These are phyloP conservation scores for Haliclystus octoradiatus DNA, from an alignment of 30 jellyfish, hydroid and myxozoan species.

Conservation along the genomic window DNA sequence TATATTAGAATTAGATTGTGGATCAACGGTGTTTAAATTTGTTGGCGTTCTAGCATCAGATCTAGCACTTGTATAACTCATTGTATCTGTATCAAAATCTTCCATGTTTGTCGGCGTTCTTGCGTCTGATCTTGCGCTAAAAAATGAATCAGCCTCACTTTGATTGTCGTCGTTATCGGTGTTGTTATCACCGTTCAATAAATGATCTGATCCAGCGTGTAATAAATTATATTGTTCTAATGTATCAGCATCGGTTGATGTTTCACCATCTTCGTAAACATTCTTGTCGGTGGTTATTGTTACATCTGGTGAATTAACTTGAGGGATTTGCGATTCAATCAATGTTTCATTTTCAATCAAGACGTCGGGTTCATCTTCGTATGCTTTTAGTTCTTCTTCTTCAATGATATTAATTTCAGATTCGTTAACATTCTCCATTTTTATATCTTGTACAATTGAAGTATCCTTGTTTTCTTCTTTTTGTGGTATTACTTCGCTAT, in stretches of 20 bases:
- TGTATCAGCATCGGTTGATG: neutral
- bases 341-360: no score
- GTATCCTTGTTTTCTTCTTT: no score
- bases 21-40: constrained; percentile 10
- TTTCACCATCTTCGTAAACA: neutral
- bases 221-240: no score
- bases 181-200: constrained; percentile 57
- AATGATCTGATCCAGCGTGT: constrained; percentile 9
- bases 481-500: no score
- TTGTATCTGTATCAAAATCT: constrained; percentile 30
- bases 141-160: constrained; percentile 29
- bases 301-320: no score
- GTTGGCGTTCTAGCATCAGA: constrained; percentile 28
- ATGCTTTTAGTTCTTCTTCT: no score
- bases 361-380: no score
- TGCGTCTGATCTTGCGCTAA: constrained; percentile 80
- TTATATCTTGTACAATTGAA: no score
- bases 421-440: no score
- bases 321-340: no score
- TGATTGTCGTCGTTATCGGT: constrained; percentile 8
- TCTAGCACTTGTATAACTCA: constrained; percentile 45
- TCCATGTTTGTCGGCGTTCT: constrained; percentile 26
- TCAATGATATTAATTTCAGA: no score
- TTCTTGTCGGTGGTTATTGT: neutral
- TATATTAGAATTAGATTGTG: constrained; percentile 1